A percentile compares a stretch with the other conserved stretches of the same genome.
phyloP scores from a whole-genome alignment of 1,140 invertebrate genomes.

The Trypoxylus dichotomus region DNA sequence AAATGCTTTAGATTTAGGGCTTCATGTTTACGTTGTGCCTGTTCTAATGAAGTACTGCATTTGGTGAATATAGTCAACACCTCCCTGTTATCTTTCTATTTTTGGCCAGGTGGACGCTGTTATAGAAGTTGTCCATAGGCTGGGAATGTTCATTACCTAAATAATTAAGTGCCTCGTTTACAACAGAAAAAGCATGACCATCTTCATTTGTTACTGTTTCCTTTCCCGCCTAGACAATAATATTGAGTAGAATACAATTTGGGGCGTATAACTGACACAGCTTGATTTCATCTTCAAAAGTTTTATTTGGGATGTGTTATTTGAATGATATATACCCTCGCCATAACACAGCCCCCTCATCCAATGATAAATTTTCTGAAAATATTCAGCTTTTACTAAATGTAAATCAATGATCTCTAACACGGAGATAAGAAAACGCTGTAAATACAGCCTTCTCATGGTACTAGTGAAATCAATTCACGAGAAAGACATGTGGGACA shows the following conservation, averaged over 20 bases:
- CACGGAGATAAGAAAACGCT: too few relatives aligned
- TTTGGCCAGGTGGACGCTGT: conserved; percentile 11
- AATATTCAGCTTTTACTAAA: too few relatives aligned
- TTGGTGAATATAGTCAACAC: background rate
- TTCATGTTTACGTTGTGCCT: background rate
- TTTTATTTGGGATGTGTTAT: conserved; percentile 30
- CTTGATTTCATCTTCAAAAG: conserved; percentile 30
- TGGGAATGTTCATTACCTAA: conserved; percentile 19
- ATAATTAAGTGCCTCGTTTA: background rate
- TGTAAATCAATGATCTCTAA: too few relatives aligned
- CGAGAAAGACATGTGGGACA: too few relatives aligned
- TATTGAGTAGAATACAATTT: conserved; percentile 27
- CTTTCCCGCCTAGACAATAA: conserved; percentile 21
- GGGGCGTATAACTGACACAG: conserved; percentile 34
- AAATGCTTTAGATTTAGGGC: background rate
- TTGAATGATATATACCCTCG: conserved; percentile 22
- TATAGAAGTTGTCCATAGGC: conserved; percentile 31
- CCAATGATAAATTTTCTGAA: conserved; percentile 39
- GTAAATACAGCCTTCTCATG: too few relatives aligned
- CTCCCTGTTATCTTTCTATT: background rate
- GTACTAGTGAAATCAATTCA: too few relatives aligned
- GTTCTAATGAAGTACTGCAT: background rate
- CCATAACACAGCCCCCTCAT: conserved; percentile 47
- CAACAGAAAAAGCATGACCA: conserved; percentile 21
- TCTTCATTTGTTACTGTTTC: conserved; percentile 16